Evolutionary conservation across 1,140 invertebrate genomes (phyloP), one percentile per base, ranked within the genome.

Genomic region (Nomia melanderi): DNA sequence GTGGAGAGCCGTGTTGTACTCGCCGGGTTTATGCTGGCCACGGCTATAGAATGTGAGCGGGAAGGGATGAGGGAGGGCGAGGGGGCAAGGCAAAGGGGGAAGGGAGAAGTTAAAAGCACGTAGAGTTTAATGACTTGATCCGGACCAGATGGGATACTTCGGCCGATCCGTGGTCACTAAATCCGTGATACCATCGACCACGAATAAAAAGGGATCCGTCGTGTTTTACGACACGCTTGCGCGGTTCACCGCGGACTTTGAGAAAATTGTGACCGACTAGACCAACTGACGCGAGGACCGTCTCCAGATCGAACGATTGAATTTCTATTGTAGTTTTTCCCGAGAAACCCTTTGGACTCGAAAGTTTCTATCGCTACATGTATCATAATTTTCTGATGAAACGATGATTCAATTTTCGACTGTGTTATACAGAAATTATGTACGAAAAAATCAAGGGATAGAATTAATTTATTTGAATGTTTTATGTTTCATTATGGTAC

Each of bases 51-150:
- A 39, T 39, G 12, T 7, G 36, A 39, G 41, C 12, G 11, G 11
- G 12, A 2, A 14, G 41, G 41, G 41, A 14, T 1, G 39, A 11
- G 23, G 23, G 9, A 8, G 50, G 9, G 23, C 6, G 17, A 11
- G 17, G 11, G 11, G 14, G 54, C 3, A n/a, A 8, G 47, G 8
- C 6, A 17, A n/a, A n/a, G 20, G 8, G 20, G 12, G 23, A 14
- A 17, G 1, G 31, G 27, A 56, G 66, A 63, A 50, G 27, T 53
- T 65, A 47, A 77, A 65, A 36, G 36, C 31, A 20, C 29, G 65
- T 69, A 44, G 23, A 64, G 39, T 77, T 77, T 79, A 70, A 79
- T 70, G 73, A 77, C 20, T 76, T 25, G 41, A 79, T 79, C 47
- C 39, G 59, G 20, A 17, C 14, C 33, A 63, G 41, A 65, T 60